These are phyloP conservation scores for Diarsia mendica DNA, from an alignment of 2,888 invertebrate species.

Conservation along the genomic window DNA sequence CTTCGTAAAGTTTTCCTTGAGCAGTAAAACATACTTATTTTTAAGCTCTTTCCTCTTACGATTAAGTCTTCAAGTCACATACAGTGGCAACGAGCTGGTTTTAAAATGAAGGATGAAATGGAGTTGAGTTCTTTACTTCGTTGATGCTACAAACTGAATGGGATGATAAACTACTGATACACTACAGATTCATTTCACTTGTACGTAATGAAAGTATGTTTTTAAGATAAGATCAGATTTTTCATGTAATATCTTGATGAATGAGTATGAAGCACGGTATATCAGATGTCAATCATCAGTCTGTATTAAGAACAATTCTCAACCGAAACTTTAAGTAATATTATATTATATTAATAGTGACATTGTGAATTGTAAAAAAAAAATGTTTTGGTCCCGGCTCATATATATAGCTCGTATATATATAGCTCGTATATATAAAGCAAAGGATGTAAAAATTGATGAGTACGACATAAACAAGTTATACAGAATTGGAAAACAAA, in stretches of 20 bases:
- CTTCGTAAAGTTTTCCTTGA: slow-evolving; percentile 36
- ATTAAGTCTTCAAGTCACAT: slow-evolving; percentile 60
- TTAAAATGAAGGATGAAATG: slow-evolving; percentile 52
- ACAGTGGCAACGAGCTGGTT: slow-evolving; percentile 36
- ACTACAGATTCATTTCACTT: slow-evolving; percentile 11
- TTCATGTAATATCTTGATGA: not conserved
- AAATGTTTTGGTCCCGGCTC: no score
- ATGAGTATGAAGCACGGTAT: no score
- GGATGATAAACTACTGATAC: slow-evolving; percentile 35
- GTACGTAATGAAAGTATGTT: slow-evolving; percentile 1
- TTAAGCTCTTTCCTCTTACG: slow-evolving; percentile 54
- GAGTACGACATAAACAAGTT: no score
- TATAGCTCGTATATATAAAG: no score
- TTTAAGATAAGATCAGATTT: not conserved
- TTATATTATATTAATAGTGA: no score
- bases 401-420: no score
- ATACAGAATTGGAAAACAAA: no score
- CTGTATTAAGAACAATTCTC: no score
- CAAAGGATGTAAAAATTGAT: no score
- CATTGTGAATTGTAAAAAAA: no score
- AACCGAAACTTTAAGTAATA: no score
- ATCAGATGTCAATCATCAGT: no score
- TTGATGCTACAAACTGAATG: slow-evolving; percentile 42
- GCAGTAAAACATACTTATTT: slow-evolving; percentile 61
- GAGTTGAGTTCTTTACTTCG: slow-evolving; percentile 33